A percentile compares a stretch with the other conserved stretches of the same genome.
These are phyloP conservation scores for Acholoe squamosa DNA, from an alignment of 2,888 invertebrate species.

Conservation along the genomic window DNA sequence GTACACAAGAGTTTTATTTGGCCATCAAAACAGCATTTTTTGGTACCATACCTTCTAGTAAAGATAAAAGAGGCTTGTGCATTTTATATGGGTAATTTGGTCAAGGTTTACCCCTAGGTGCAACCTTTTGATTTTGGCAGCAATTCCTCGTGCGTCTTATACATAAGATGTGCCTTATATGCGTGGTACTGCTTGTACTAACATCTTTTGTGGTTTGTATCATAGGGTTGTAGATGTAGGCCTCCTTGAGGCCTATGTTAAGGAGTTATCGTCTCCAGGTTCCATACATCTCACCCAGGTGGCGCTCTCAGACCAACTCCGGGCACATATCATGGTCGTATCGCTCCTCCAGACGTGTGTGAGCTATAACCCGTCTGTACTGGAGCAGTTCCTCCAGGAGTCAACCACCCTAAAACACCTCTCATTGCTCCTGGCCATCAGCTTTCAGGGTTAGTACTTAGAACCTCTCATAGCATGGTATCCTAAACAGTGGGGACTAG, in stretches of 20 bases:
- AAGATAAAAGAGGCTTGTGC: no score
- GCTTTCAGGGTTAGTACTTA: slow-evolving; percentile 64
- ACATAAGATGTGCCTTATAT: no score
- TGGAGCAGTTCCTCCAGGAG: slow-evolving; percentile 75
- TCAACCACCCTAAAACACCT: slow-evolving; percentile 74
- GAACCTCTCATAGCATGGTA: no score
- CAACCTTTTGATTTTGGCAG: no score
- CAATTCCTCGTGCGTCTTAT: no score
- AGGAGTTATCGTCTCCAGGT: slow-evolving; percentile 72
- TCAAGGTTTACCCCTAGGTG: no score
- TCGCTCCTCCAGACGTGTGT: slow-evolving; percentile 74
- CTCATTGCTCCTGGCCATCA: slow-evolving; percentile 73
- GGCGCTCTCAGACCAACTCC: slow-evolving; percentile 77
- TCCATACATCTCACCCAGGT: slow-evolving; percentile 73
- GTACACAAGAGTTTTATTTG: no score
- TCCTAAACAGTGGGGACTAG: not conserved
- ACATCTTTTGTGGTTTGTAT: not conserved
- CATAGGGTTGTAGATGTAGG: slow-evolving; percentile 76
- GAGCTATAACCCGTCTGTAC: slow-evolving; percentile 73
- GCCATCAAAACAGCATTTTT: no score
- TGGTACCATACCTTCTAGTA: no score
- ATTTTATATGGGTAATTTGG: no score
- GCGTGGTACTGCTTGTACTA: no score
- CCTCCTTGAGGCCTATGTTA: slow-evolving; percentile 75
- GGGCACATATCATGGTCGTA: slow-evolving; percentile 76